A percentile compares a stretch with the other conserved stretches of the same genome.
phyloP scores from a whole-genome alignment of 1,140 invertebrate species.

The Capitella teleta region DNA sequence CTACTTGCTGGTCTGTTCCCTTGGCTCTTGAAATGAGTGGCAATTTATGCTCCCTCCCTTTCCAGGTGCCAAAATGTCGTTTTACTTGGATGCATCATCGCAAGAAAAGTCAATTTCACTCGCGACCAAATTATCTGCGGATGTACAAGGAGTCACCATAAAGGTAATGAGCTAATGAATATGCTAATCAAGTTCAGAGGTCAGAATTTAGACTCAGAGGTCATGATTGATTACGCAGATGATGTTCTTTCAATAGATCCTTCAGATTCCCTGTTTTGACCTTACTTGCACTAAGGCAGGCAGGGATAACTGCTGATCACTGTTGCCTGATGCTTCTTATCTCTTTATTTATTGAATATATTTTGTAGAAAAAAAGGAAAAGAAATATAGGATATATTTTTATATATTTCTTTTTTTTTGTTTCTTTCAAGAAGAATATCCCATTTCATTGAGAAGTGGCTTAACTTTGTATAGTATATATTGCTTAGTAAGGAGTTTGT shows the following conservation, averaged over 20 bases:
- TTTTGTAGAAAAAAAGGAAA: too few species aligned
- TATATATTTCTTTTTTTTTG: too few species aligned
- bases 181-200: not conserved
- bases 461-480: too few species aligned
- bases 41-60: slow-evolving; percentile 9
- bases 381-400: too few species aligned
- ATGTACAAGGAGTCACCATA: slow-evolving; percentile 34
- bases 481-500: too few species aligned
- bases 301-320: not conserved
- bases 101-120: slow-evolving; percentile 53
- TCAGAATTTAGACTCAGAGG: not conserved
- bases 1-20: slow-evolving; percentile 52
- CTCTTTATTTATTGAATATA: not conserved
- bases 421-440: too few species aligned
- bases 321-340: not conserved
- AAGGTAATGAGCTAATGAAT: slow-evolving; percentile 42
- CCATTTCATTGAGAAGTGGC: too few species aligned
- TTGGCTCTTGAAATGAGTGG: not conserved
- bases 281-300: too few species aligned
- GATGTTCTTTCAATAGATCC: too few species aligned
- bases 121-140: slow-evolving; percentile 49
- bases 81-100: slow-evolving; percentile 51
- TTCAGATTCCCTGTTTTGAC: too few species aligned
- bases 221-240: not conserved
- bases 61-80: slow-evolving; percentile 55